These are phyloP conservation scores for Cylindroiulus punctatus DNA, from an alignment of 2,888 invertebrate genomes.

Conservation along the genomic window DNA sequence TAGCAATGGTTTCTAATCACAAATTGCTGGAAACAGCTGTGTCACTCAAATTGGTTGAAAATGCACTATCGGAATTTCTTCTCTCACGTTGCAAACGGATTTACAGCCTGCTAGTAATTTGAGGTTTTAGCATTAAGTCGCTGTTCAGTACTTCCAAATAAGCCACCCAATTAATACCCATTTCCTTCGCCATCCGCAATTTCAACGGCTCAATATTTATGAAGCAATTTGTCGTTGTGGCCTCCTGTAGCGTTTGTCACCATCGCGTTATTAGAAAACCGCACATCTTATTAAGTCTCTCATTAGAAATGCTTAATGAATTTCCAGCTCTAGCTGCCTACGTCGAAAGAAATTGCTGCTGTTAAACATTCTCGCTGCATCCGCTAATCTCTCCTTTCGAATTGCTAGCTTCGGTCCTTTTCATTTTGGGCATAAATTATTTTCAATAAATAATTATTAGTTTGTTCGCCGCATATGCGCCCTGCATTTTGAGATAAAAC, in stretches of 20 bases:
- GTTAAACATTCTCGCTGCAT: not conserved
- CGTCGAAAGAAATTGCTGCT: not conserved
- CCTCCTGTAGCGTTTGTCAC: slow-evolving; percentile 31
- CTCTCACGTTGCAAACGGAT: not conserved
- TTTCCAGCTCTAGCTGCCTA: not conserved
- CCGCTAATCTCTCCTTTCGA: not conserved
- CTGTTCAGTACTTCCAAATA: not conserved
- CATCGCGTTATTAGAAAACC: slow-evolving; percentile 25
- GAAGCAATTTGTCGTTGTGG: slow-evolving; percentile 33
- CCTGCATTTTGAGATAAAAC: not conserved
- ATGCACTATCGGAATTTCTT: not conserved
- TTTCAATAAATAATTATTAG: slow-evolving; percentile 26
- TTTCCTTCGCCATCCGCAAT: not conserved
- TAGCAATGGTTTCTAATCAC: not conserved
- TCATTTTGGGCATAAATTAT: slow-evolving; percentile 30
- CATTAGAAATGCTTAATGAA: slow-evolving; percentile 42
- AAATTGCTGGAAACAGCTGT: not conserved
- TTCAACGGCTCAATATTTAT: slow-evolving; percentile 16
- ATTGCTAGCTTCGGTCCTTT: slow-evolving; percentile 9
- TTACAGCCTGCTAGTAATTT: not conserved
- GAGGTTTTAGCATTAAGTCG: not conserved
- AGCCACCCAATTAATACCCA: slow-evolving; percentile 6
- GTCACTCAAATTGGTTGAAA: not conserved
- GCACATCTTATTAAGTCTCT: slow-evolving; percentile 33
- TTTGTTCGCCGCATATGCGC: not conserved